phyloP scores from a whole-genome alignment of 2,113 vertebrate species.

The Patagioenas fasciata region DNA sequence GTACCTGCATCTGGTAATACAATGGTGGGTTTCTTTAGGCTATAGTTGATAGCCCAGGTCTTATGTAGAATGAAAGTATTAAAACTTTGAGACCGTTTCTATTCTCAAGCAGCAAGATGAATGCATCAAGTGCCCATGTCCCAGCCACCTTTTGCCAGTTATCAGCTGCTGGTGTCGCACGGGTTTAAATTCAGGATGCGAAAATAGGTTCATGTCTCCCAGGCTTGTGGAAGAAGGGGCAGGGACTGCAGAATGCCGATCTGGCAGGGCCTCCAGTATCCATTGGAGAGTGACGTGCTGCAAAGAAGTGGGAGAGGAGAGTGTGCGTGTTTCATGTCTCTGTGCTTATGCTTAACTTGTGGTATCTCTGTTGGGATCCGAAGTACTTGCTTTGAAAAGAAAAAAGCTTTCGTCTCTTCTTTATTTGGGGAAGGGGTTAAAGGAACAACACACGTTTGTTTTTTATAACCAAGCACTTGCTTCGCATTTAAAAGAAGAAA shows the following conservation, averaged over 20 bases:
- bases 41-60: background rate
- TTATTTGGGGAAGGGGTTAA: background rate
- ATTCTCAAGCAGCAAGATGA: background rate
- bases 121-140: fast-evolving
- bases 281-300: background rate
- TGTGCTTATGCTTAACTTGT: background rate
- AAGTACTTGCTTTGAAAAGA: background rate
- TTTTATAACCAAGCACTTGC: background rate
- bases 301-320: background rate
- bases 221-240: background rate
- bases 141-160: background rate
- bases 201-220: background rate
- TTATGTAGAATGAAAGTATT: background rate
- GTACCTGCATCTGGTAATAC: background rate
- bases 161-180: background rate
- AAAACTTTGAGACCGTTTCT: background rate
- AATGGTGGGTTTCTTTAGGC: background rate
- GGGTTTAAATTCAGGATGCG: background rate
- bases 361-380: background rate
- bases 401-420: background rate
- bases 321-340: background rate
- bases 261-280: background rate
- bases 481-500: background rate
- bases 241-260: background rate
- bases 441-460: background rate